Evolutionary conservation across 2,888 invertebrate genomes (phyloP).

Genomic region (Polydrusus tereticollis): DNA sequence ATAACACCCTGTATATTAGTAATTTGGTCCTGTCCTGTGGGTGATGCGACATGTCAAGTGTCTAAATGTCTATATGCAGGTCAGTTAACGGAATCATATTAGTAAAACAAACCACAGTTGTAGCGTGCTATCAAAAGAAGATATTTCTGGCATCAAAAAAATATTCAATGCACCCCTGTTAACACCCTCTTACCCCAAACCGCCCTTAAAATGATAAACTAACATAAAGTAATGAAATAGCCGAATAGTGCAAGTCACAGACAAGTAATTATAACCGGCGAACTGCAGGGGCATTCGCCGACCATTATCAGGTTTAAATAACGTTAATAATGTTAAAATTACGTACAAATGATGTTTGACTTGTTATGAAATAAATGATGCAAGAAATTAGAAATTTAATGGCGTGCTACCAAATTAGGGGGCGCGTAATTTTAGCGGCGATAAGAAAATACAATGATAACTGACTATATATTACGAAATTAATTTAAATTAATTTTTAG

Average conservation of each 20-base stretch:
- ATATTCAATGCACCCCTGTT: not conserved
- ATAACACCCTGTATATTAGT: no score
- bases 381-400: conserved; percentile 62
- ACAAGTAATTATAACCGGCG: conserved; percentile 56
- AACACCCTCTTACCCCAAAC: not conserved
- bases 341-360: conserved; percentile 59
- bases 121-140: no score
- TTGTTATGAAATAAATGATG: conserved; percentile 59
- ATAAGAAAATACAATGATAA: conserved; percentile 4
- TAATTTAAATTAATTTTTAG: no score
- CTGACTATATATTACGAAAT: no score
- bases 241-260: conserved; percentile 57
- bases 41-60: no score
- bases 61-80: no score
- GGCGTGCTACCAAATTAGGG: conserved; percentile 53
- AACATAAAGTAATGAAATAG: conserved; percentile 53
- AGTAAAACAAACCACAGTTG: no score
- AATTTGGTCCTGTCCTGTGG: no score
- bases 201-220: conserved; percentile 47
- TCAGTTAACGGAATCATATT: no score
- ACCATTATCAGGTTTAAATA: conserved; percentile 41
- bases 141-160: no score
- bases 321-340: conserved; percentile 52
- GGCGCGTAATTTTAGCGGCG: conserved; percentile 1
- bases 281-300: conserved; percentile 42